These are phyloP conservation scores for Drosophila rellima DNA, from an alignment of 2,888 invertebrate species.

Conservation along the genomic window DNA sequence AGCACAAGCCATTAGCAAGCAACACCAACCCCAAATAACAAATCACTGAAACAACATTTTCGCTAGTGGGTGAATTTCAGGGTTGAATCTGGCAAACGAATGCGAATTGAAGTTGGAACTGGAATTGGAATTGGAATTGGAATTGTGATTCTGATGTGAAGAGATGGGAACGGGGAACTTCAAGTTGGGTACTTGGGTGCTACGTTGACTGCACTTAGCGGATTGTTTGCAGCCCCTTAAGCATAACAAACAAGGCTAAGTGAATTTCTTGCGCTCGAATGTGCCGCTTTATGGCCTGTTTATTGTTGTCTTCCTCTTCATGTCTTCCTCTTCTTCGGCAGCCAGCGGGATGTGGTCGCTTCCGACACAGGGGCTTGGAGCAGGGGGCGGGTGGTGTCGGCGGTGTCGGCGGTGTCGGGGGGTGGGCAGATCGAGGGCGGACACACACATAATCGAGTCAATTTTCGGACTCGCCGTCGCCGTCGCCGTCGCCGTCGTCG, in stretches of 20 bases:
- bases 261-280: conserved; percentile 81
- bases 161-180: background rate
- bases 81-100: conserved; percentile 9
- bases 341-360: conserved; percentile 29
- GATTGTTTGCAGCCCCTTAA: conserved; percentile 85
- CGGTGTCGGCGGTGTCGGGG: too few relatives aligned
- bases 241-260: conserved; percentile 85
- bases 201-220: conserved; percentile 83
- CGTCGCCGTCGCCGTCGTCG: conserved; percentile 19
- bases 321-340: conserved; percentile 1
- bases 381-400: background rate
- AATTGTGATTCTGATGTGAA: conserved; percentile 1
- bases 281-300: conserved; percentile 82
- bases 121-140: conserved; percentile 1
- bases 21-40: conserved; percentile 81
- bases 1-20: conserved; percentile 83
- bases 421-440: conserved; percentile 13
- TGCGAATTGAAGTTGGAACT: background rate
- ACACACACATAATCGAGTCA: conserved; percentile 84
- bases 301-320: conserved; percentile 73
- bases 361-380: background rate
- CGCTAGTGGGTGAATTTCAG: conserved; percentile 7
- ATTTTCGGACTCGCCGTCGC: conserved; percentile 66
- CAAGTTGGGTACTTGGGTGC: conserved; percentile 37
- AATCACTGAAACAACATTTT: conserved; percentile 83